phyloP scores from a whole-genome alignment of 2,113 vertebrate genomes.

The Lophochroa leadbeateri region DNA sequence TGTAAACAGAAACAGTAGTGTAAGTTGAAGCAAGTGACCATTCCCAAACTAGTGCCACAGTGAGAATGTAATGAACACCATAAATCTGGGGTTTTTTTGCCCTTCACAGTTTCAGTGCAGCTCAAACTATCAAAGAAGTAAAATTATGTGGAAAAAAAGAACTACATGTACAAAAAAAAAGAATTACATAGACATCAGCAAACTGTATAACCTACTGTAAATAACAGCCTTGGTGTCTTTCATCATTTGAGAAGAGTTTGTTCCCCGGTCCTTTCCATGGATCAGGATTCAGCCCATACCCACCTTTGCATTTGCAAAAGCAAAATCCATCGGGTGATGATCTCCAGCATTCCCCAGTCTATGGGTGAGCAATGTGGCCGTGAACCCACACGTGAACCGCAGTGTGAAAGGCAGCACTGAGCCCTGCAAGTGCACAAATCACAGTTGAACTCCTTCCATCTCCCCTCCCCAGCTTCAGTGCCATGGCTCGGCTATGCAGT shows the following conservation, averaged over 20 bases:
- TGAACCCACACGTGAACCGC: accelerated
- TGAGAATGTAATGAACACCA: not conserved
- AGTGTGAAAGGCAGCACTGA: accelerated
- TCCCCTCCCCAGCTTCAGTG: not conserved
- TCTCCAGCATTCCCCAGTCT: accelerated
- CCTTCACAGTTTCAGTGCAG: not conserved
- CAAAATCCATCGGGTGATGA: accelerated
- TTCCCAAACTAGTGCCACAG: not conserved
- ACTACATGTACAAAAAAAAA: not conserved
- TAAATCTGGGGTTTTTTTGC: not conserved
- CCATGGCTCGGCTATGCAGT: accelerated
- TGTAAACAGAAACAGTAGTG: not conserved
- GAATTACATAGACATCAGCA: not conserved
- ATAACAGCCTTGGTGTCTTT: not conserved
- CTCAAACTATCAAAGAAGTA: not conserved
- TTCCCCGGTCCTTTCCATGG: not conserved
- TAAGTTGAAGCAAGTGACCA: not conserved
- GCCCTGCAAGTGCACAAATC: accelerated
- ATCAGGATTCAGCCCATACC: not conserved
- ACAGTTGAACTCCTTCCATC: accelerated
- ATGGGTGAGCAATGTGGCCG: accelerated
- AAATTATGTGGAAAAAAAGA: not conserved
- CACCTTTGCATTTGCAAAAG: not conserved
- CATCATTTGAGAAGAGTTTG: not conserved
- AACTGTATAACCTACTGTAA: not conserved